Evolutionary conservation across 2,797 vertebrate genomes (phyloP), one percentile per base, ranked within the genome.

Genomic region (Staurois parvus): DNA sequence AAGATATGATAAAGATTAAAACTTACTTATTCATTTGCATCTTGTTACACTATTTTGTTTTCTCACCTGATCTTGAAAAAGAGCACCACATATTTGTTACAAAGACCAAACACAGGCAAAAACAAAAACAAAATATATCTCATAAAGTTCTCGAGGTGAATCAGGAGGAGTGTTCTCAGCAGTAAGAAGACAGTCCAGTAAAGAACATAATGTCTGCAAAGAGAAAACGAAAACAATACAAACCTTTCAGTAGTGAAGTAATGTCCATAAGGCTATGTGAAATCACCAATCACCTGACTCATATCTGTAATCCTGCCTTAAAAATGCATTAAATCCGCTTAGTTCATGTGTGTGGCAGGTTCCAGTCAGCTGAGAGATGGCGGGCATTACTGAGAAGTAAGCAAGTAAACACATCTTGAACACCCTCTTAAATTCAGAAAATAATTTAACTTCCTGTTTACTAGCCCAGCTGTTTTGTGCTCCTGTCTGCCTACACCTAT

Each of bases 61-160:
- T 92, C 94, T 90, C 85, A 97, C 96, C 91, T 97, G 96, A 90
- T 97, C 95, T 82, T 95, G 95, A 88, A 96, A 96, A 24, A 96
- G 94, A 67, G 95, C 93, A 0, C 95, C 95, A 74, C 96, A 95
- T n/a, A n/a, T n/a, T n/a, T n/a, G n/a, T n/a, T n/a, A n/a, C 82
- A 96, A 97, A 83, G 94, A 92, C 93, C 94, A 96, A 87, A 96
- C 92, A 37, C 93, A 95, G 87, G 93, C 93, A 86, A 96, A 97
- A 83, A 95, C 95, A 92, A 97, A 96, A 91, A 95, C 95, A 92
- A 97, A 96, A 91, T 92, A 96, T 85, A 95, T 94, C 90, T 96
- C 94, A 75, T 94, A 96, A 81, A 96, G 93, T 76, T 96, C 92
- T 87, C 94, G 90, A 72, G 94, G 92, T 78, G 95, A 96, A 90